Percentiles rank a stretch among this genome's conserved stretches.
These are phyloP conservation scores for Lepilemur ruficaudatus DNA, from an alignment of 2,797 vertebrate genomes.

Conservation along the genomic window DNA sequence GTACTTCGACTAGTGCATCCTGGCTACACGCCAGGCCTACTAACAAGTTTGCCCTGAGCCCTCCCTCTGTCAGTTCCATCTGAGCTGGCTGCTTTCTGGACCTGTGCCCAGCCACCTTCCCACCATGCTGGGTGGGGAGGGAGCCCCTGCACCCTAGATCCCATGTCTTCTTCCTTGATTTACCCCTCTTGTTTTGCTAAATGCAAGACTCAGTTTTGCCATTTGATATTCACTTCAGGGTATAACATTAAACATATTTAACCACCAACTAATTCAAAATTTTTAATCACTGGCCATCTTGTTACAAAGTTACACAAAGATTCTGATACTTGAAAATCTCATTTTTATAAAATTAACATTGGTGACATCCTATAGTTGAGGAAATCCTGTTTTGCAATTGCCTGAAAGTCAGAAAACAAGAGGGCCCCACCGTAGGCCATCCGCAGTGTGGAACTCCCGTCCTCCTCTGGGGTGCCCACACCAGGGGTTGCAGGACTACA, in stretches of 20 bases:
- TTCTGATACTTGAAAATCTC: background rate
- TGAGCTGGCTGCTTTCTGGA: background rate
- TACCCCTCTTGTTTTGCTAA: background rate
- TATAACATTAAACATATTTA: background rate
- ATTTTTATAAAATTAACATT: background rate
- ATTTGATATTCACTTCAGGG: background rate
- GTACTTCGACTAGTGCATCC: background rate
- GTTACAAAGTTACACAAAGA: conserved; percentile 34
- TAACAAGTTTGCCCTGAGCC: background rate
- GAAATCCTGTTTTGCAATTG: background rate
- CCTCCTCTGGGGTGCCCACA: background rate
- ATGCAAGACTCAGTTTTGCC: background rate
- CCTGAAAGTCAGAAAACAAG: background rate
- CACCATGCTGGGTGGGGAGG: fast-evolving
- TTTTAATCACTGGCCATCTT: background rate
- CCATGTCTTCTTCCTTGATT: background rate
- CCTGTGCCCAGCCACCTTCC: background rate
- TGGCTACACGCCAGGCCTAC: background rate
- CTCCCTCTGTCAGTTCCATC: background rate
- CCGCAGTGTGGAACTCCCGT: no score
- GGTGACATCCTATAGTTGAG: background rate
- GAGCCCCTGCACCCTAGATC: background rate
- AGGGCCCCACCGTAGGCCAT: background rate
- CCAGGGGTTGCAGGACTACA: background rate
- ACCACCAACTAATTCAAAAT: background rate